Evolutionary conservation across 2,113 vertebrate species (phyloP).

Genomic region (Tor tambroides): DNA sequence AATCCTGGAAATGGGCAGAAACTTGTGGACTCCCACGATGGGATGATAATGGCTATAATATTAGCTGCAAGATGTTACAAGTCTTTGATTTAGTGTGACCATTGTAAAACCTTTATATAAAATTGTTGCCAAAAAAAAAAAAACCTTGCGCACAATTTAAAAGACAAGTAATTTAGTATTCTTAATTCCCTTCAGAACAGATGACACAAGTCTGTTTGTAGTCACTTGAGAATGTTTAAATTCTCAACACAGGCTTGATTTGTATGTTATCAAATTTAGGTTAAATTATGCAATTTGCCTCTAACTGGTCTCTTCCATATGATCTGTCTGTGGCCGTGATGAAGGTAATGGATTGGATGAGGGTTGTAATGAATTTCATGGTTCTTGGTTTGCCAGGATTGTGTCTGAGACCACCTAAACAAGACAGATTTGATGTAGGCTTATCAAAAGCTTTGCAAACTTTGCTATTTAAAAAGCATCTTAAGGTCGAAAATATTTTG

Average conservation of each 20-base stretch:
- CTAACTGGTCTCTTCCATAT: constrained; percentile 46
- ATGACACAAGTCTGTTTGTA: too few species aligned
- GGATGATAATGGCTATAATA: not conserved
- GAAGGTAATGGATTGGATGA: constrained; percentile 19
- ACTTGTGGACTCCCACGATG: not conserved
- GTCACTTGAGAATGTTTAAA: not conserved
- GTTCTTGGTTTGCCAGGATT: not conserved
- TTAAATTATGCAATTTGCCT: not conserved
- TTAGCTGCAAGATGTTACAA: too few species aligned
- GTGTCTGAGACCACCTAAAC: constrained; percentile 6
- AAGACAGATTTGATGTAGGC: not conserved
- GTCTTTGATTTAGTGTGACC: too few species aligned
- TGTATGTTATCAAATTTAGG: not conserved
- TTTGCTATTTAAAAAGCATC: not conserved
- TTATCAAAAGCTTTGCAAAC: not conserved
- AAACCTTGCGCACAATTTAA: too few species aligned
- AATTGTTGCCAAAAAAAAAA: too few species aligned
- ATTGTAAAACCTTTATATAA: not conserved
- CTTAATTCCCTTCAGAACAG: not conserved
- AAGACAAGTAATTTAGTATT: not conserved
- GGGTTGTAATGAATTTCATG: not conserved
- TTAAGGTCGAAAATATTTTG: not conserved
- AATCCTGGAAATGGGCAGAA: not conserved
- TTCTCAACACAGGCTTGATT: not conserved
- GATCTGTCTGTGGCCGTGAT: constrained; percentile 43